Base-by-base conservation (phyloP, 2,888 invertebrate species). In the Calameuta idolon region DNA sequence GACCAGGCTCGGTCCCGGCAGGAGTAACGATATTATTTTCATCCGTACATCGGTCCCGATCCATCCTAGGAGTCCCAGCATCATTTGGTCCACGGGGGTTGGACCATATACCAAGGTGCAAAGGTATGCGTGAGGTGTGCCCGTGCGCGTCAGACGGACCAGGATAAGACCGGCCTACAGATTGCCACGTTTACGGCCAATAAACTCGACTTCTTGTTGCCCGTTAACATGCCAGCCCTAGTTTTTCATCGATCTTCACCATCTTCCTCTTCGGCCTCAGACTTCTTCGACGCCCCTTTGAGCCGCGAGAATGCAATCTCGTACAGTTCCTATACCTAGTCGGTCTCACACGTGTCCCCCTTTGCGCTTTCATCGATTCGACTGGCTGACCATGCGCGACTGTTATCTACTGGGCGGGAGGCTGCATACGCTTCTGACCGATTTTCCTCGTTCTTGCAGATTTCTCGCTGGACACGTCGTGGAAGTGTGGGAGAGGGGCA, bases 161-260 rank as follows among this genome's bases (percentile, higher is more conserved):
- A 83, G 86, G 83, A 85, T 85, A 87, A 85, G 85, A 85, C 83
- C 84, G 84, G 84, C 87, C 85, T 86, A 89, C 87, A 85, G 87
- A 89, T 88, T 85, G 88, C 87, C 83, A 85, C 88, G 85, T 90
- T 90, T 90, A 90, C 89, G 87, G 87, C 84, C 90, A 88, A 89
- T 90, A 90, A 90, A 90, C 89, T 89, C 88, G 86, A 84, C 87
- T 90, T 89, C 87, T 90, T 89, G 88, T 87, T 86, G 86, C 82
- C 86, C 88, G 89, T 90, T 89, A 90, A 90, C 86, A 89, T 88
- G 89, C 89, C 89, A 89, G 89, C 89, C 82, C 89, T 85, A 90
- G 89, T 90, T 90, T 90, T 89, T 90, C 89, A 87, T 85, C 83
- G 82, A 73, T 34, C 34, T 74, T 11, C 71, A 33, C 31, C 71